Base-by-base conservation (phyloP, 2,888 invertebrate species). In the Sinopyrophorus schimmeli region DNA sequence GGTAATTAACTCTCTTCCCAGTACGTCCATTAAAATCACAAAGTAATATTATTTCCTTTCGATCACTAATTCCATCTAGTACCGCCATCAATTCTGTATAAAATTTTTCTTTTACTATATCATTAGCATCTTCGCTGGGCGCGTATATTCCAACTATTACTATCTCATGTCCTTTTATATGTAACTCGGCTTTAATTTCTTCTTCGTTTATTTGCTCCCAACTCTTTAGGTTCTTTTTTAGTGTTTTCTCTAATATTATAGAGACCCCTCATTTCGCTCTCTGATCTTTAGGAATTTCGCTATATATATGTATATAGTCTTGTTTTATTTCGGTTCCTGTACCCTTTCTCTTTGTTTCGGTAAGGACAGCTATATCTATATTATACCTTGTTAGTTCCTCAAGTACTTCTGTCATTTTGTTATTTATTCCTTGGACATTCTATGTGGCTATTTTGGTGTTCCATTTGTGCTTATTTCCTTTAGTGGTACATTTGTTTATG, bases 61-160 rank as follows among this genome's bases (percentile, higher is more conserved):
- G 24, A 24, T 24, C 24, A 10, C 24, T 24, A 24, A 24, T 24
- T 24, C 24, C 24, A 24, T 24, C n/a, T 24, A 24, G 24, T 24
- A 24, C n/a, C 24, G 24, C 24, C 7, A 10, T 24, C 9, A 24
- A 24, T 24, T 3, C 24, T 24, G 24, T 24, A 24, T 24, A 24
- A 24, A 24, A 24, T 24, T 24, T 24, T 9, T 24, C n/a, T 24
- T 24, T 24, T 24, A 24, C 9, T 24, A 10, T 7, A 7, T 24
- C 24, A 24, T 24, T 5, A 7, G 24, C 24, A 24, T 24, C 24
- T 24, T 24, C 24, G 9, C n/a, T 24, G 24, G 24, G 24, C 5
- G 24, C 24, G n/a, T 24, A 24, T 3, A 24, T 24, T 24, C n/a
- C 24, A 24, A 24, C 24, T 24, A 24, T 7, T 24, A 24, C 24